These are phyloP conservation scores for Leptinotarsa lineolata DNA, from an alignment of 1,140 invertebrate species.

Conservation along the genomic window DNA sequence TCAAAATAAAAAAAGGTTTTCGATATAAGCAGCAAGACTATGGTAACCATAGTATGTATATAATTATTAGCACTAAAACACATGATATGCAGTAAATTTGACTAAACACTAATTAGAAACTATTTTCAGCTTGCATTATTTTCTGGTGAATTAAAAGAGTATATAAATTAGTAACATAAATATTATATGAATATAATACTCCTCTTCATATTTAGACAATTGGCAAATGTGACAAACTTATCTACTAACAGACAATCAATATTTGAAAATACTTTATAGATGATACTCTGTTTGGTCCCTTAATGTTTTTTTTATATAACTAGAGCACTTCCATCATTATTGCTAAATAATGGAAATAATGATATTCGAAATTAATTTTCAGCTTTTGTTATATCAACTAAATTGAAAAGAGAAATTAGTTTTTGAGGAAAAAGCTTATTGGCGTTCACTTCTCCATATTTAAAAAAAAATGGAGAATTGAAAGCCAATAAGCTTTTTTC, in stretches of 20 bases:
- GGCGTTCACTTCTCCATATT: too few species aligned
- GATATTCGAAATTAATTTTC: too few species aligned
- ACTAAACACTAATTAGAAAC: conserved; percentile 17
- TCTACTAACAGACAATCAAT: not conserved
- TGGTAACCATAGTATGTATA: not conserved
- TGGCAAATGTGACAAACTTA: not conserved
- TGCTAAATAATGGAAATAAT: too few species aligned
- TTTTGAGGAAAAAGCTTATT: too few species aligned
- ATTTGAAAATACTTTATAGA: not conserved
- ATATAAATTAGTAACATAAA: not conserved
- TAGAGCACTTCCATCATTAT: not conserved
- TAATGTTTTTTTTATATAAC: not conserved
- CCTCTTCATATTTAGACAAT: not conserved
- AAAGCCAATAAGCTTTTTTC: too few species aligned
- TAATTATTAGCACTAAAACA: not conserved
- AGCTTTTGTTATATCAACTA: too few species aligned
- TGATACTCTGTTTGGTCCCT: not conserved
- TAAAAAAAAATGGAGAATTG: too few species aligned
- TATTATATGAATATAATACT: conserved; percentile 1
- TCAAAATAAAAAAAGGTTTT: conserved; percentile 9
- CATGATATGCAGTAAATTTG: conserved; percentile 23
- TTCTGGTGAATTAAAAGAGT: not conserved
- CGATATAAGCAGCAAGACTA: conserved; percentile 10
- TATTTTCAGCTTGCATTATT: not conserved
- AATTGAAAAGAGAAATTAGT: too few species aligned